phyloP scores from a whole-genome alignment of 2,888 invertebrate species.

The Rhingia campestris region DNA sequence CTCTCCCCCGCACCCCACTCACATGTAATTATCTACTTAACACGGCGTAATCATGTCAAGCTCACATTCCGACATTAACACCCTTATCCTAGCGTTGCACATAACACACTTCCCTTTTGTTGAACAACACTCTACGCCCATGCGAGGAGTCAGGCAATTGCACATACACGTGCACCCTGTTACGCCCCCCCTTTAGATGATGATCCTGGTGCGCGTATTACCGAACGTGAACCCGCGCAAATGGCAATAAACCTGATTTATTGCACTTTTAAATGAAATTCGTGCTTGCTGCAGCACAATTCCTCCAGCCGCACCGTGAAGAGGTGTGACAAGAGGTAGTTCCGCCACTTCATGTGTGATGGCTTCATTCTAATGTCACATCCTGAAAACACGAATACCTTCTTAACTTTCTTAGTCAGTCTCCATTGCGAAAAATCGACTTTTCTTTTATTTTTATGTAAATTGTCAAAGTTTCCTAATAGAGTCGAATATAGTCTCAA shows the following conservation, averaged over 20 bases:
- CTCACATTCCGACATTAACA: conserved; percentile 65
- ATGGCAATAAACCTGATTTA: conserved; percentile 71
- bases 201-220: conserved; percentile 43
- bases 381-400: conserved; percentile 51
- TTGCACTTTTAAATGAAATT: conserved; percentile 73
- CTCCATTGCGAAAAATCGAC: conserved; percentile 5
- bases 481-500: conserved; percentile 16
- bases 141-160: conserved; percentile 23
- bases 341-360: conserved; percentile 27
- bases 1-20: conserved; percentile 8
- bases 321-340: conserved; percentile 42
- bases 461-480: conserved; percentile 54
- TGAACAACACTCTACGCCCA: conserved; percentile 35
- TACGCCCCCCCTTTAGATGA: conserved; percentile 44
- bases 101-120: conserved; percentile 31
- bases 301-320: neutral
- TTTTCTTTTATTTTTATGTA: conserved; percentile 41
- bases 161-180: conserved; percentile 64
- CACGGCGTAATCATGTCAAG: conserved; percentile 68
- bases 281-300: conserved; percentile 65
- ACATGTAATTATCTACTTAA: conserved; percentile 67
- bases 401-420: neutral
- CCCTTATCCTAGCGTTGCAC: conserved; percentile 66
- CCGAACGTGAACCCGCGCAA: conserved; percentile 43
- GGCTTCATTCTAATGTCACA: conserved; percentile 49